phyloP scores from a whole-genome alignment of 2,888 invertebrate genomes.

The Ophion costatus region DNA sequence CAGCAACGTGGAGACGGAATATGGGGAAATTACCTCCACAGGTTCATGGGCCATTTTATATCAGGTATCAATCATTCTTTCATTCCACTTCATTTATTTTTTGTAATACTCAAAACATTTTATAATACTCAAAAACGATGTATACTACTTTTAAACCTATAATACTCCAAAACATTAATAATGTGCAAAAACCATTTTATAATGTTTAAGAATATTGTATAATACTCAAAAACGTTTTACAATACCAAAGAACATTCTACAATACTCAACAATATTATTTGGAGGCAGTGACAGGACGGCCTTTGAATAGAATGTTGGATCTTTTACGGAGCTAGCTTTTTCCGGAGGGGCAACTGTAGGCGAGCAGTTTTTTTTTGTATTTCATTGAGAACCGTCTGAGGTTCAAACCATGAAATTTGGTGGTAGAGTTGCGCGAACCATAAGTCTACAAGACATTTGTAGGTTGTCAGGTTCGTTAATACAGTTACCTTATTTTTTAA shows the following conservation, averaged over 20 bases:
- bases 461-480: neutral
- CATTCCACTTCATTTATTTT: neutral
- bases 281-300: too few species aligned
- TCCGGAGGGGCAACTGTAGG: too few species aligned
- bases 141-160: constrained; percentile 1
- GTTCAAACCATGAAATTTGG: too few species aligned
- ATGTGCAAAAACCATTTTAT: constrained; percentile 34
- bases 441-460: neutral
- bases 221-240: constrained; percentile 24
- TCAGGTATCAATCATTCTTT: constrained; percentile 85
- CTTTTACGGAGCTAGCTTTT: too few species aligned
- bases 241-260: constrained; percentile 27
- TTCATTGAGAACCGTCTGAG: too few species aligned
- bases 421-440: neutral
- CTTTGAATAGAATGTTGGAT: too few species aligned
- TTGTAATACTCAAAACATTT: constrained; percentile 48
- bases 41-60: constrained; percentile 90
- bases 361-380: too few species aligned
- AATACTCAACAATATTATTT: too few species aligned
- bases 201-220: neutral
- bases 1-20: constrained; percentile 89
- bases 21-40: constrained; percentile 88
- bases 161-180: too few species aligned
- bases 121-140: neutral
- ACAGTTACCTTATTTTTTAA: neutral